Evolutionary conservation across 1,140 invertebrate genomes (phyloP).

Genomic region (Thalassaphorura encarpata): DNA sequence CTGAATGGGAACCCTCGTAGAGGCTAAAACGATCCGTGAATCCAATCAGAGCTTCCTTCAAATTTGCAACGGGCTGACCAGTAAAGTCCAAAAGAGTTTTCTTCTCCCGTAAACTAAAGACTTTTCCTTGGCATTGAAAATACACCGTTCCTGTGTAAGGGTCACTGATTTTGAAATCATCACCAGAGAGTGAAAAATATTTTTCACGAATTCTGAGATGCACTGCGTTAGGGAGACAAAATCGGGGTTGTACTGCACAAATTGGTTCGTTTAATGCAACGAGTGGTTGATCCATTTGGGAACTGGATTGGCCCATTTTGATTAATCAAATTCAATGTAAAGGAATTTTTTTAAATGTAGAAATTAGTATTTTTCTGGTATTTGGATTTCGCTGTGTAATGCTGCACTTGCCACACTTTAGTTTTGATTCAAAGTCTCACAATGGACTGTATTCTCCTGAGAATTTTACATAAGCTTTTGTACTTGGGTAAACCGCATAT

Average conservation of each 20-base stretch:
- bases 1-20: conserved; percentile 14
- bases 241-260: conserved; percentile 20
- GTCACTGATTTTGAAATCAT: conserved; percentile 22
- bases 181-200: conserved; percentile 14
- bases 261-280: conserved; percentile 11
- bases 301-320: too few species aligned
- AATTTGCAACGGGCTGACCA: conserved; percentile 18
- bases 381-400: too few species aligned
- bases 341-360: too few species aligned
- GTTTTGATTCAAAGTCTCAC: too few species aligned
- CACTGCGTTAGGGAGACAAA: conserved; percentile 14
- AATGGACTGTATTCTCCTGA: too few species aligned
- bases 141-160: conserved; percentile 12
- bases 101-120: conserved; percentile 22
- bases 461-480: too few species aligned
- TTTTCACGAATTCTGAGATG: conserved; percentile 23
- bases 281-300: too few species aligned
- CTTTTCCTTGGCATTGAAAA: conserved; percentile 15
- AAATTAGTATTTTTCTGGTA: too few species aligned
- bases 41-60: conserved; percentile 19
- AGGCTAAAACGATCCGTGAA: conserved; percentile 24
- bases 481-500: too few species aligned
- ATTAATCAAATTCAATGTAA: too few species aligned
- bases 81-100: conserved; percentile 17
- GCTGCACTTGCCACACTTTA: too few species aligned